A percentile compares a stretch with the other conserved stretches of the same genome.
These are phyloP conservation scores for Cyclophora albipunctata DNA, from an alignment of 2,888 invertebrate genomes.

Conservation along the genomic window DNA sequence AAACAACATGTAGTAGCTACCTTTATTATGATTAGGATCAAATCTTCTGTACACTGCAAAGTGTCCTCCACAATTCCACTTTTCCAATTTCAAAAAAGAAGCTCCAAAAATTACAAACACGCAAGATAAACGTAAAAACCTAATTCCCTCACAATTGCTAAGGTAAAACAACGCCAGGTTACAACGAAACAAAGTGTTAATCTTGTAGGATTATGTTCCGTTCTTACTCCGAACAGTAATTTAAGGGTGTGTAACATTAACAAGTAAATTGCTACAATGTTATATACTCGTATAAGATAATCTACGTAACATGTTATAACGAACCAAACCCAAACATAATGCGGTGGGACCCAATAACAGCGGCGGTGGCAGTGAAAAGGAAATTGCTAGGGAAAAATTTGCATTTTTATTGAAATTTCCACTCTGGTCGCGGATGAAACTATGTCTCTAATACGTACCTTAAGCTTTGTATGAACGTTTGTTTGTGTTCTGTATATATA, in stretches of 20 bases:
- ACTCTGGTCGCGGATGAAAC: constrained; percentile 64
- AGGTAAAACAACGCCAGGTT: background rate
- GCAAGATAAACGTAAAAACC: too few species aligned
- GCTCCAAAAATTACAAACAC: too few species aligned
- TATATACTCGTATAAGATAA: constrained; percentile 26
- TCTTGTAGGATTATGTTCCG: constrained; percentile 39
- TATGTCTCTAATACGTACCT: constrained; percentile 63
- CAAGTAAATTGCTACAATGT: constrained; percentile 41
- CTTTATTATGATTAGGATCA: too few species aligned
- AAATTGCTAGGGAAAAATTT: constrained; percentile 66
- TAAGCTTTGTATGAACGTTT: constrained; percentile 53
- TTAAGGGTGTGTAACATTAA: constrained; percentile 46
- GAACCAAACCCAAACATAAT: constrained; percentile 48
- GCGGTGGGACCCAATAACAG: constrained; percentile 59
- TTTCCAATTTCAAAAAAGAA: too few species aligned
- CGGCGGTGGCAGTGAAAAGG: constrained; percentile 52
- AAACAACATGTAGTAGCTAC: too few species aligned
- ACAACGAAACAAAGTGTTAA: constrained; percentile 33
- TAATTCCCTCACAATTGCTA: too few species aligned
- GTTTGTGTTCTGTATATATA: constrained; percentile 28
- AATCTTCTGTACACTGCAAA: too few species aligned
- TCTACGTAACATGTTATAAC: constrained; percentile 38
- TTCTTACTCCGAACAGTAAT: constrained; percentile 44
- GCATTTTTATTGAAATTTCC: constrained; percentile 74
- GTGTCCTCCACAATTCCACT: too few species aligned